These are phyloP conservation scores for Falco novaeseelandiae DNA, from an alignment of 2,797 vertebrate species.

Conservation along the genomic window DNA sequence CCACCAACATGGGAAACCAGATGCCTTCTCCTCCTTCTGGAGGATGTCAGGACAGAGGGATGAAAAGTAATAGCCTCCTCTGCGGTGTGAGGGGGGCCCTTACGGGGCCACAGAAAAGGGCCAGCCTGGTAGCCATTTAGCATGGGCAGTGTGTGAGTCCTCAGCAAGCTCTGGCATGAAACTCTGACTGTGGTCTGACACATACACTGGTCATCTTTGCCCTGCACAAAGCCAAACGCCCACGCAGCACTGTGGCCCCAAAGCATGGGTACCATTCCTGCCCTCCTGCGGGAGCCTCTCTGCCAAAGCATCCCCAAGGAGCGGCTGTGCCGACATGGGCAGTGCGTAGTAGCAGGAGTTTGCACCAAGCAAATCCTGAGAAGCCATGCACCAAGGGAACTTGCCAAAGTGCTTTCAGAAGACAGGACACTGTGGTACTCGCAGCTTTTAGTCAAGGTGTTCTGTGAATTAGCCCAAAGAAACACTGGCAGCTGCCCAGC, in stretches of 20 bases:
- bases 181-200: background rate
- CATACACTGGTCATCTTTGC: background rate
- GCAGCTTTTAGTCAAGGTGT: background rate
- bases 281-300: background rate
- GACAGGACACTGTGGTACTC: background rate
- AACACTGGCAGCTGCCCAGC: background rate
- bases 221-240: background rate
- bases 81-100: accelerated
- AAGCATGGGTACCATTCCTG: accelerated
- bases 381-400: background rate
- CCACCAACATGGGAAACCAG: background rate
- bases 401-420: background rate
- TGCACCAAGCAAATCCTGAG: background rate
- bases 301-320: background rate
- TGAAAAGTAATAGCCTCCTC: background rate
- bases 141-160: background rate
- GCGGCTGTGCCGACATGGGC: accelerated
- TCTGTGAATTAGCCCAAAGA: background rate
- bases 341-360: background rate
- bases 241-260: background rate
- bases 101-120: background rate
- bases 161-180: background rate
- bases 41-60: background rate
- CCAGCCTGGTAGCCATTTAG: background rate
- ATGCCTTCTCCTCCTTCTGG: background rate